Evolutionary conservation across 2,797 vertebrate species (phyloP).

Genomic region (Hemibagrus guttatus): DNA sequence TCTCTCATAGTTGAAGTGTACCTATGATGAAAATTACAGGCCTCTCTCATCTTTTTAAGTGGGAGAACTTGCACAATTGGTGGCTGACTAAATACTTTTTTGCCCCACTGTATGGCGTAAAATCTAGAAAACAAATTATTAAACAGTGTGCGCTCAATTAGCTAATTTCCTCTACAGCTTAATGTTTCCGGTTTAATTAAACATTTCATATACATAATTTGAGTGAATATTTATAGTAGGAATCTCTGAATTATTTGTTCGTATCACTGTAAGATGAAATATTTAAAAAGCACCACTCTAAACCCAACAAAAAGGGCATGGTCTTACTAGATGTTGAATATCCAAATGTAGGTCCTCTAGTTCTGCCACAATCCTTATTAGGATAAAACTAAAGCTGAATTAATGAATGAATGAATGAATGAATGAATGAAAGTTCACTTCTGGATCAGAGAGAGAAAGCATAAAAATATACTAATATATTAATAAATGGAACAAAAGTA

Average conservation of each 20-base stretch:
- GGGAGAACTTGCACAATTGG: too few species aligned
- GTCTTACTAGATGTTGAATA: background rate
- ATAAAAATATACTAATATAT: background rate
- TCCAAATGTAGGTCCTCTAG: background rate
- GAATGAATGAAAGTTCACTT: background rate
- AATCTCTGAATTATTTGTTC: background rate
- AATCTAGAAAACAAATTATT: background rate
- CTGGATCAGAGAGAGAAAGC: background rate
- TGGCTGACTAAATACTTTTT: too few species aligned
- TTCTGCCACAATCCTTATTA: background rate
- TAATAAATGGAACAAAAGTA: background rate
- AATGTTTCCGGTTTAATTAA: background rate
- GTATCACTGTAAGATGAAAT: background rate
- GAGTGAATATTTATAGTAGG: background rate
- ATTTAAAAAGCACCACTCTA: background rate
- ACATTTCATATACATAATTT: background rate
- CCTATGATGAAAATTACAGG: too few species aligned
- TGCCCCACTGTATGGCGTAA: too few species aligned
- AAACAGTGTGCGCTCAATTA: background rate
- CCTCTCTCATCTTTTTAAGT: too few species aligned
- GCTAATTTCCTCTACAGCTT: background rate
- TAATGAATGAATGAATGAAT: background rate
- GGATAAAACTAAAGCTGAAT: background rate
- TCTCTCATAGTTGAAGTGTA: too few species aligned
- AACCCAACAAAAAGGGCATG: background rate